Base-by-base conservation (phyloP, 2,888 invertebrate genomes). In the Pyrgus malvae region DNA sequence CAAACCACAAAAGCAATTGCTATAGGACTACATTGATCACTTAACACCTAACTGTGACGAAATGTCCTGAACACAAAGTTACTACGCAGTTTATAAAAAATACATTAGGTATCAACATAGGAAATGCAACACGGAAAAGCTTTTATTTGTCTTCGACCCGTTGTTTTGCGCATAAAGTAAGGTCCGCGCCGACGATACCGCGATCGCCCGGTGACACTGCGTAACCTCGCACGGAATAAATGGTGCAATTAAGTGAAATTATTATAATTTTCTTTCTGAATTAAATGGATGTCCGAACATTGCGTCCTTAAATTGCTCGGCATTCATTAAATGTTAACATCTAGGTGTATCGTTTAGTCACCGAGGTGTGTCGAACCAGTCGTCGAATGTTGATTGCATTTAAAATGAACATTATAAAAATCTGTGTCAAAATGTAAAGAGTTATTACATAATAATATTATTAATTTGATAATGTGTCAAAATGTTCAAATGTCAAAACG, bases 161-260 rank as follows among this genome's bases (percentile, higher is more conserved):
- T 78, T 79, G 82, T 72, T 69, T 68, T 68, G 64, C 60, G 70
- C 74, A 72, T 77, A 71, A 76, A 73, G 63, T 56, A 60, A 58
- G 61, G 58, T 53, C 46, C 58, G 65, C 63, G 68, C 66, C 66
- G 63, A 72, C 66, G 71, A 74, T 78, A 78, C 70, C 70, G 68
- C 63, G 69, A 68, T 66, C 69, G 58, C 68, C 80, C 76, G 74
- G 72, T 74, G 78, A 79, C 74, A 64, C 69, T 67, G 69, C 65
- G 65, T 72, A 79, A 65, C 85, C 84, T 85, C 80, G 66, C 61
- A 66, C 66, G 62, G 66, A 83, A 86, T 88, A 84, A 88, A 88
- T 83, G 84, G 79, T 67, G 85, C 84, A 87, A 90, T 89, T 90
- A 89, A 82, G 75, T 83, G 79, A 84, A 90, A 85, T 89, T 89